Conservation (phyloP, 2,113 vertebrate species). For the Silurus asotus region DNA sequence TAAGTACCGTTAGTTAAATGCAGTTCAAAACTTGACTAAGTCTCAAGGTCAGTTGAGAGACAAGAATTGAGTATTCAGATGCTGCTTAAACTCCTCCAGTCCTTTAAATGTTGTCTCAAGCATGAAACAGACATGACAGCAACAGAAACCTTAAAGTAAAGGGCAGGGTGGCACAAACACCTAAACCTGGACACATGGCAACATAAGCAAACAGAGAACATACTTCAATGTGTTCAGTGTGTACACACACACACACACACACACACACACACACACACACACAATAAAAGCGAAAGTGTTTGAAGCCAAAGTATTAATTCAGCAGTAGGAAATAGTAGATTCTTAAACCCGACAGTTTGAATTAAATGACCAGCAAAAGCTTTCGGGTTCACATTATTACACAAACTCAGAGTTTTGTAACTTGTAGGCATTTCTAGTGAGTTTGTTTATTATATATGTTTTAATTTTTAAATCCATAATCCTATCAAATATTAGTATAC, state of each 20-base stretch:
- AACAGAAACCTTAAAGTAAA: neutral
- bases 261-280: neutral
- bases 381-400: neutral
- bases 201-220: neutral
- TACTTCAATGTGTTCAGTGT: neutral
- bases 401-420: neutral
- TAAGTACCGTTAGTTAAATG: neutral
- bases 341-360: neutral
- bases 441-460: neutral
- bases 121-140: neutral
- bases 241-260: no score
- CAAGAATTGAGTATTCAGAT: no score
- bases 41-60: neutral
- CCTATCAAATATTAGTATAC: neutral
- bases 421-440: neutral
- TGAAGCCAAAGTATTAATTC: neutral
- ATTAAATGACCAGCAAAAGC: neutral
- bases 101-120: neutral
- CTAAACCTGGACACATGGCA: neutral
- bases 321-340: neutral
- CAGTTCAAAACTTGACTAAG: neutral
- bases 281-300: neutral
- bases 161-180: neutral
- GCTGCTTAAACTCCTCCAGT: neutral
- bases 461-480: no score